Evolutionary conservation across 1,140 invertebrate genomes (phyloP), one percentile per base, ranked within the genome.

Genomic region (Drosophila navojoa): DNA sequence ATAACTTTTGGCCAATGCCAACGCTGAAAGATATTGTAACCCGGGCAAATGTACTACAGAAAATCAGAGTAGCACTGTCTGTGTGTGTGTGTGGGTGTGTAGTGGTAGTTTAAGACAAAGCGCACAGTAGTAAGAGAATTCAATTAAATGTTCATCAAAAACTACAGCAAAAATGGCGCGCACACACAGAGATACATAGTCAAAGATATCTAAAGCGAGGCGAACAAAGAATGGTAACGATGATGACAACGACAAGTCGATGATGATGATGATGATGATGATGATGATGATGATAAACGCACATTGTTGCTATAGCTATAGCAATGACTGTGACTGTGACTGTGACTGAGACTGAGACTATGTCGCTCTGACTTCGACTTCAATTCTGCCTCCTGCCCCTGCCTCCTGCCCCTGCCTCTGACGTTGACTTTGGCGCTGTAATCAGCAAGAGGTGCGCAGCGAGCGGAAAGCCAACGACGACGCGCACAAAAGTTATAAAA

Each of bases 81-180:
- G 76, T 50, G 27, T 64, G 61, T 71, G 62, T 61, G 68, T 32
- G 50, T 53, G 50, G 35, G 50, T 16, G n/a, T 27, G 27, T 29
- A 6, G 61, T 54, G 57, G 29, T 40, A 59, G 52, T 50, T 13
- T n/a, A 27, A 76, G 71, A 86, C 78, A 81, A 81, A 63, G 72
- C 69, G 69, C 64, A 62, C 50, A n/a, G 60, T 35, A 69, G 82
- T 70, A 69, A 63, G 58, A 71, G 79, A 87, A 87, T 87, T 87
- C 82, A 87, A 87, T 87, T 87, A 89, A 87, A 87, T 87, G 82
- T 89, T 87, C 79, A 87, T 87, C 82, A 87, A 89, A 87, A 87
- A 87, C 76, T 87, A 84, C 77, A 85, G 85, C 81, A 85, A 84
- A 85, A 84, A 84, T 80, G 42, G 66, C 54, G 59, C 72, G 44